These are phyloP conservation scores for Limnephilus marmoratus DNA, from an alignment of 2,888 invertebrate genomes.

Conservation along the genomic window DNA sequence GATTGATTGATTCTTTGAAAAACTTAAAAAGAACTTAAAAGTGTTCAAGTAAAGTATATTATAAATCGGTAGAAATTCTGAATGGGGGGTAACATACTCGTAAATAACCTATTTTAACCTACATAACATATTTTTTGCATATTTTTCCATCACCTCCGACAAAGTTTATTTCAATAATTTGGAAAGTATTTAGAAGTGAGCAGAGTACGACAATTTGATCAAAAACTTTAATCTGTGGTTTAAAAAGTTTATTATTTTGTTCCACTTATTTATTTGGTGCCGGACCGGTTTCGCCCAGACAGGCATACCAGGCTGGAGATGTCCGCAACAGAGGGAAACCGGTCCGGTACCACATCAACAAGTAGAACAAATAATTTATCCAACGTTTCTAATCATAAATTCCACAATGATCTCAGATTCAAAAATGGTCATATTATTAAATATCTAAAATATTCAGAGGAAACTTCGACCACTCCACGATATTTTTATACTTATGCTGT, in stretches of 20 bases:
- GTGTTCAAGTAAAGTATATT: too few relatives aligned
- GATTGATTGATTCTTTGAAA: too few relatives aligned
- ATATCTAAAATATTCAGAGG: not conserved
- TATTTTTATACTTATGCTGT: too few relatives aligned
- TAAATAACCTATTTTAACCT: too few relatives aligned
- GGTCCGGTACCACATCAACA: not conserved
- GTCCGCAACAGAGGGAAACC: not conserved
- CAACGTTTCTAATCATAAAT: not conserved
- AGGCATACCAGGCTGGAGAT: not conserved
- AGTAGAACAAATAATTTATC: not conserved
- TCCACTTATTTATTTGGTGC: not conserved
- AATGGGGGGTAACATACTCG: too few relatives aligned
- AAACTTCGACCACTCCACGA: not conserved
- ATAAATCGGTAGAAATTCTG: too few relatives aligned
- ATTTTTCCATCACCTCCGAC: too few relatives aligned
- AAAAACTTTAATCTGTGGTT: not conserved
- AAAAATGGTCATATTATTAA: not conserved
- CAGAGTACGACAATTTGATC: too few relatives aligned
- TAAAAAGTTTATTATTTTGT: not conserved
- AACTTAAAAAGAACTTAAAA: too few relatives aligned
- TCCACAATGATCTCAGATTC: not conserved
- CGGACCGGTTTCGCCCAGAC: not conserved
- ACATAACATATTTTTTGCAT: too few relatives aligned
- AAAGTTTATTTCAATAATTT: too few relatives aligned
- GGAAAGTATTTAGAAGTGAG: too few relatives aligned